Evolutionary conservation across 2,888 invertebrate species (phyloP).

Genomic region (Caenorhabditis auriculariae): DNA sequence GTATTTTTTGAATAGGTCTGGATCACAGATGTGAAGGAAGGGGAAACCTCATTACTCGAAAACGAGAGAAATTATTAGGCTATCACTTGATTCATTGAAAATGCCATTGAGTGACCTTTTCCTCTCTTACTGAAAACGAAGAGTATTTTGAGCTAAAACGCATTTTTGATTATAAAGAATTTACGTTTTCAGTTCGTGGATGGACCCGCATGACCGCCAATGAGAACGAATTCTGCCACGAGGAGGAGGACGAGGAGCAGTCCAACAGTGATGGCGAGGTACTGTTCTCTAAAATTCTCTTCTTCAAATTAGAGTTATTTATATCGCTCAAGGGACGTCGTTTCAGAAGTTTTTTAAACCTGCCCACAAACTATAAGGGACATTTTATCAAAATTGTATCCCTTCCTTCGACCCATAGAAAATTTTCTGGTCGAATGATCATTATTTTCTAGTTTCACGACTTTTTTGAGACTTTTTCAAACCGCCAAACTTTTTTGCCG

Average conservation of each 20-base stretch:
- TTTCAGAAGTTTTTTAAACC: slow-evolving; percentile 2
- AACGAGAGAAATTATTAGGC: background rate
- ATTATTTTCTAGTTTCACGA: too few relatives aligned
- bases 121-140: too few relatives aligned
- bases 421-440: too few relatives aligned
- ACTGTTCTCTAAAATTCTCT: background rate
- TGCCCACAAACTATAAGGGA: background rate
- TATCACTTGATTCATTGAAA: background rate
- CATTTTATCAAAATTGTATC: background rate
- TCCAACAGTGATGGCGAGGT: slow-evolving; percentile 37
- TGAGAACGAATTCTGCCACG: slow-evolving; percentile 49
- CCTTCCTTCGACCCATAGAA: too few relatives aligned
- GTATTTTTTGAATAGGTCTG: too few relatives aligned
- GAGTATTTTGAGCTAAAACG: background rate
- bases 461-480: too few relatives aligned
- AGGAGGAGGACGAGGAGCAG: slow-evolving; percentile 56
- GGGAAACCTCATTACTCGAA: background rate
- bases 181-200: slow-evolving; percentile 54
- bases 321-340: background rate
- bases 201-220: slow-evolving; percentile 57
- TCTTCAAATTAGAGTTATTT: slow-evolving; percentile 1
- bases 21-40: too few relatives aligned
- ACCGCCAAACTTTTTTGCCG: too few relatives aligned
- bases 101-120: too few relatives aligned
- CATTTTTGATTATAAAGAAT: background rate